Conservation (phyloP, 2,888 invertebrate genomes). For the Mechanitis mazaeus region DNA sequence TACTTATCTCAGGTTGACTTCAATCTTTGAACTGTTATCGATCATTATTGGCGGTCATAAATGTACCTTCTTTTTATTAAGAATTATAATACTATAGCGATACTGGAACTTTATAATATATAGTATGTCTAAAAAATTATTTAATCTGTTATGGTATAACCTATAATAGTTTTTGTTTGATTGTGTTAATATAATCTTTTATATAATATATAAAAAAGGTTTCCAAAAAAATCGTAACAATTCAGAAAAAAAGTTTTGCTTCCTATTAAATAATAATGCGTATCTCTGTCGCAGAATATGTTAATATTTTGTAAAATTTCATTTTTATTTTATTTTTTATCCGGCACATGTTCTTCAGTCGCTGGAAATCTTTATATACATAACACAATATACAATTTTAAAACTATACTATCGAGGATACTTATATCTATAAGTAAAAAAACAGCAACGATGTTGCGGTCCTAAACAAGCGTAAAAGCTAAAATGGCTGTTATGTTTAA, state of each 20-base stretch:
- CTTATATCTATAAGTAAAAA: constrained; percentile 37
- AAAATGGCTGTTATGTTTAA: constrained; percentile 29
- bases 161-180: too few relatives aligned
- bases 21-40: too few relatives aligned
- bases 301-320: not conserved
- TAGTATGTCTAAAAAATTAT: too few relatives aligned
- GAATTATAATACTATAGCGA: too few relatives aligned
- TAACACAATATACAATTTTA: constrained; percentile 48
- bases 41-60: too few relatives aligned
- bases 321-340: constrained; percentile 12
- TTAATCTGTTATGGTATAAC: too few relatives aligned
- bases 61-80: too few relatives aligned
- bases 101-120: too few relatives aligned
- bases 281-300: not conserved
- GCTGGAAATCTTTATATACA: constrained; percentile 48
- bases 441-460: constrained; percentile 31
- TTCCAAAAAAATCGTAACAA: not conserved
- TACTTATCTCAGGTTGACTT: too few relatives aligned
- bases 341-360: constrained; percentile 18
- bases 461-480: constrained; percentile 41
- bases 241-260: not conserved
- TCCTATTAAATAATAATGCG: not conserved
- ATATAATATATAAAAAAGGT: too few relatives aligned
- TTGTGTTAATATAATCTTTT: too few relatives aligned
- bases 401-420: constrained; percentile 46